Conservation (phyloP, 2,797 vertebrate genomes). For the Microcaecilia unicolor region DNA sequence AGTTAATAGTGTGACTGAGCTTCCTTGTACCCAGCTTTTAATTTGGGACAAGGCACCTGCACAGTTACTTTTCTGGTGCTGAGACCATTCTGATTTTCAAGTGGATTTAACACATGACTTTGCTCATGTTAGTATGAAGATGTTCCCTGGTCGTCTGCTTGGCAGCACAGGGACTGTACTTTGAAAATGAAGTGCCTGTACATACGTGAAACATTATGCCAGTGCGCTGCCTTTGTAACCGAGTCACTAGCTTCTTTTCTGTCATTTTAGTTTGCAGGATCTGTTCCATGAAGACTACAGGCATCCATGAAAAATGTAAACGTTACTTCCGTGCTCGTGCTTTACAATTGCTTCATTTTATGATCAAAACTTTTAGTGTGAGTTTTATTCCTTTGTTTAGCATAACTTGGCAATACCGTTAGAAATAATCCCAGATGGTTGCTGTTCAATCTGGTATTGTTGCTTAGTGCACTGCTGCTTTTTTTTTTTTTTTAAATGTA, state of each 20-base stretch:
- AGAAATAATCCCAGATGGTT: no score
- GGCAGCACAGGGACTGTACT: constrained; percentile 17
- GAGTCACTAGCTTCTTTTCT: constrained; percentile 40
- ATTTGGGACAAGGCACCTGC: neutral
- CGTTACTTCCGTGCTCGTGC: constrained; percentile 33
- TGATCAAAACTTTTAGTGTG: no score
- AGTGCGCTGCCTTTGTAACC: neutral
- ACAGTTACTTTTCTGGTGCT: constrained; percentile 10
- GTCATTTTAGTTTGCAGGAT: constrained; percentile 50
- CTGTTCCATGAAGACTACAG: constrained; percentile 39
- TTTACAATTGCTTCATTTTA: no score
- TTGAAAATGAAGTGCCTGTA: constrained; percentile 11
- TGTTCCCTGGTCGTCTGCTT: constrained; percentile 1
- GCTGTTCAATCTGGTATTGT: no score
- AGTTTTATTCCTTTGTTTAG: no score
- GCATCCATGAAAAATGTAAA: constrained; percentile 40
- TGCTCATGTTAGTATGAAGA: neutral
- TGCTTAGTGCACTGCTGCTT: no score
- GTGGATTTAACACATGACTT: constrained; percentile 7
- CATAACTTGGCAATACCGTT: no score
- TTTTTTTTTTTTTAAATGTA: no score
- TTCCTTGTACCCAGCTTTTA: constrained; percentile 11
- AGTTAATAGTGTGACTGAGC: neutral
- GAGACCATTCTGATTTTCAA: constrained; percentile 11
- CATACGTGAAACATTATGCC: constrained; percentile 6